These are phyloP conservation scores for Oxycera nigricornis DNA, from an alignment of 2,888 invertebrate species.

Conservation along the genomic window DNA sequence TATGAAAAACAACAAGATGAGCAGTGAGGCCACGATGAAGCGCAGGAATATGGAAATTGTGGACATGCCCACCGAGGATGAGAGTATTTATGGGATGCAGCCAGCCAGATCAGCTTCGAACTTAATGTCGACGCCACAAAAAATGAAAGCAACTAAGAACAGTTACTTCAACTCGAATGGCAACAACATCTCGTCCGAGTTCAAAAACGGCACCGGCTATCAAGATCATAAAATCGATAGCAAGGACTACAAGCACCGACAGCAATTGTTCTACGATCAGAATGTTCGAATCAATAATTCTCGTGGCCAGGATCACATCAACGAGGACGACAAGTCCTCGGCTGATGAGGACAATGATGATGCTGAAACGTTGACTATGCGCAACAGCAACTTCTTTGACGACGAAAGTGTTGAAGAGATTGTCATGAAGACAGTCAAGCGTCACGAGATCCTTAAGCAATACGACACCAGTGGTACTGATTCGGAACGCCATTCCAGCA, in stretches of 20 bases:
- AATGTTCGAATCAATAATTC: constrained; percentile 18
- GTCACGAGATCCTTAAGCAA: constrained; percentile 76
- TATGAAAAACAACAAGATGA: constrained; percentile 18
- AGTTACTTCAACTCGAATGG: constrained; percentile 32
- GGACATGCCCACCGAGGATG: constrained; percentile 52
- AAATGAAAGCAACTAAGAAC: constrained; percentile 35
- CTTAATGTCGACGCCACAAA: constrained; percentile 20
- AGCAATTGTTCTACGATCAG: constrained; percentile 19
- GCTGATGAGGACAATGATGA: constrained; percentile 51
- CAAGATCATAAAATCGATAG: constrained; percentile 4
- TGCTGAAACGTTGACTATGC: constrained; percentile 58
- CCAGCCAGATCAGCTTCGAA: background rate
- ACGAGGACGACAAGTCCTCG: constrained; percentile 34
- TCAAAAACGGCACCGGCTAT: constrained; percentile 24
- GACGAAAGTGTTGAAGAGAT: constrained; percentile 70
- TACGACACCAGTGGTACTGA: constrained; percentile 71
- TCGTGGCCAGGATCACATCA: constrained; percentile 1
- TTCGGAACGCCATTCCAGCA: constrained; percentile 72
- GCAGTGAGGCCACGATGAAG: background rate
- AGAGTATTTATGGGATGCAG: constrained; percentile 42
- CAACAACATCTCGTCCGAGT: constrained; percentile 20
- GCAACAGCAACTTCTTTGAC: constrained; percentile 69
- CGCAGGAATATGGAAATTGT: constrained; percentile 50
- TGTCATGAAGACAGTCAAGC: constrained; percentile 73
- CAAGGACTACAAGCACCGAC: constrained; percentile 33